Evolutionary conservation across 2,797 vertebrate species (phyloP), one percentile per base, ranked within the genome.

Genomic region (Huso huso): DNA sequence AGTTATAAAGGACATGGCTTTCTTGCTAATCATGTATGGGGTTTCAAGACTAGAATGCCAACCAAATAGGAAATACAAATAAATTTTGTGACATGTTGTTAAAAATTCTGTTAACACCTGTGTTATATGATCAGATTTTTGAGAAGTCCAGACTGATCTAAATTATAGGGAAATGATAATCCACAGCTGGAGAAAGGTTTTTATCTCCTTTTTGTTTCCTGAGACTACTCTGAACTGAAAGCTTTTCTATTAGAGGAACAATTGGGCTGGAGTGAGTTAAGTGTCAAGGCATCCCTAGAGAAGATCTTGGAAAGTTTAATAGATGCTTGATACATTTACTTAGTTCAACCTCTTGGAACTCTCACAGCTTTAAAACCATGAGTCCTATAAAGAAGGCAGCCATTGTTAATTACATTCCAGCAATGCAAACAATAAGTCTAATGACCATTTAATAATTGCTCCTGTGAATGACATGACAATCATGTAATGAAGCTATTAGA

Each of bases 401-500:
- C 80, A 79, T 78, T 85, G 80, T 85, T 88, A 87, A 86, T 86
- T 84, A 81, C 18, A 83, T 78, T 71, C 71, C 74, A 61, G 75
- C 79, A 79, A 84, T 86, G 84, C 79, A 84, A 88, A 87, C 77
- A 81, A 64, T 75, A 72, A 73, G 71, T 84, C 76, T 81, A 79
- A 84, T 78, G 68, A 68, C 62, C 55, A 76, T 80, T 84, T 84
- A 82, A 87, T 84, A 82, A 87, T 81, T 78, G 78, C 72, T 67
- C 66, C 71, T 71, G 79, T 76, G 64, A 65, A 77, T 70, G 71
- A 73, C 69, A 68, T 70, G 73, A 68, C 71, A 68, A 63, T 49
- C 61, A 18, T 61, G 60, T 70, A 71, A 72, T 72, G 71, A 73
- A 58, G 68, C 69, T 61, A 69, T 66, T 63, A 65, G 62, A 70